phyloP scores from a whole-genome alignment of 2,113 vertebrate genomes.

The Paraplagusia blochii region DNA sequence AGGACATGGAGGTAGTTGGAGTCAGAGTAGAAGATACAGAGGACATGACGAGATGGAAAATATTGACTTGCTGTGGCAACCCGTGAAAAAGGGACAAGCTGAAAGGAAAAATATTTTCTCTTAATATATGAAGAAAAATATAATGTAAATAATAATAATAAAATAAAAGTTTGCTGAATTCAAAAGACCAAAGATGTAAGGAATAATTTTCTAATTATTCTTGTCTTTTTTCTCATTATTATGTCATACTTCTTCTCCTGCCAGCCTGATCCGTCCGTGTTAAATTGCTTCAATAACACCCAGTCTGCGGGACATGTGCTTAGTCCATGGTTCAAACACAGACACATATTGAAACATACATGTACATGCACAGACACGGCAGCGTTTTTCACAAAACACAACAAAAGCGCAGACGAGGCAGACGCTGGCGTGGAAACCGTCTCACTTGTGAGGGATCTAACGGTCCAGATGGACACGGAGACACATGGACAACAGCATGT shows the following conservation, averaged over 20 bases:
- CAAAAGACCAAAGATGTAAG: too few species aligned
- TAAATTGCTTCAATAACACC: slow-evolving; percentile 55
- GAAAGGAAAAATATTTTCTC: too few species aligned
- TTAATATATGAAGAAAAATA: too few species aligned
- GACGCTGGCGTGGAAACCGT: slow-evolving; percentile 52
- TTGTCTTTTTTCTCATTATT: slow-evolving; percentile 33
- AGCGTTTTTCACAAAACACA: slow-evolving; percentile 40
- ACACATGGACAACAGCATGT: slow-evolving; percentile 35
- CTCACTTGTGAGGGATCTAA: slow-evolving; percentile 52
- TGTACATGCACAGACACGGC: slow-evolving; percentile 26
- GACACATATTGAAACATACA: slow-evolving; percentile 17
- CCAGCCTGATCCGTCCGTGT: slow-evolving; percentile 43
- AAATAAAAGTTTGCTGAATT: too few species aligned
- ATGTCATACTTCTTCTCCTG: slow-evolving; percentile 35
- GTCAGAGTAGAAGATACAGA: too few species aligned
- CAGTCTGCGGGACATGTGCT: slow-evolving; percentile 49
- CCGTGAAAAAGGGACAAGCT: too few species aligned
- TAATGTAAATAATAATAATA: too few species aligned
- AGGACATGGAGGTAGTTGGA: too few species aligned
- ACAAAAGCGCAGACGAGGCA: slow-evolving; percentile 42
- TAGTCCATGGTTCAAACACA: slow-evolving; percentile 6
- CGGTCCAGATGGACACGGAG: slow-evolving; percentile 22
- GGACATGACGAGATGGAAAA: too few species aligned
- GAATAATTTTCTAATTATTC: not conserved
- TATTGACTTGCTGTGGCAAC: too few species aligned